These are phyloP conservation scores for Netelia melanura DNA, from an alignment of 2,888 invertebrate species.

Conservation along the genomic window DNA sequence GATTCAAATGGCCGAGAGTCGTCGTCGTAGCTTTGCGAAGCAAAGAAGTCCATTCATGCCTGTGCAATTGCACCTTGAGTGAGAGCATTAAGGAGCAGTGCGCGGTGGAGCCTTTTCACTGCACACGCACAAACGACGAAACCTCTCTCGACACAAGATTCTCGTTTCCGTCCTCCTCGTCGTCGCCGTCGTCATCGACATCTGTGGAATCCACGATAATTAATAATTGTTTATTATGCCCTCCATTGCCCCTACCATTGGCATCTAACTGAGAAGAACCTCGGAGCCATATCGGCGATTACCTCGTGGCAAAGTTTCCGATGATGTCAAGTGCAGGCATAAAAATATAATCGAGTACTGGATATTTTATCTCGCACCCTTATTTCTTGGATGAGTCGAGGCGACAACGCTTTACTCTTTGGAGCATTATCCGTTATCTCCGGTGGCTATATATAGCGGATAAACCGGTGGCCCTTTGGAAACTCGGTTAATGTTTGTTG, in stretches of 20 bases:
- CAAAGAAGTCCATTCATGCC: conserved; percentile 1
- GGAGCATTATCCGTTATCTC: conserved; percentile 27
- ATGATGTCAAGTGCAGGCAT: conserved; percentile 47
- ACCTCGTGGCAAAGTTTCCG: conserved; percentile 11
- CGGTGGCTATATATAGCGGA: conserved; percentile 26
- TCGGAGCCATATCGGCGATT: not conserved
- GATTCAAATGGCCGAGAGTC: no score
- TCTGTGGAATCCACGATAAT: not conserved
- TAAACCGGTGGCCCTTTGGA: conserved; percentile 44
- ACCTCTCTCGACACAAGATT: conserved; percentile 10
- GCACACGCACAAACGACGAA: not conserved
- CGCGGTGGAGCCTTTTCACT: not conserved
- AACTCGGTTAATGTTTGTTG: conserved; percentile 25
- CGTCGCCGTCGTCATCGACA: no score
- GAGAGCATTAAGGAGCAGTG: not conserved
- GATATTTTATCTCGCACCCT: conserved; percentile 32
- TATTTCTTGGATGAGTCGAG: not conserved
- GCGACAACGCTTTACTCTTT: conserved; percentile 28
- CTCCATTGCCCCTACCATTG: not conserved
- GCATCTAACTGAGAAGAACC: not conserved
- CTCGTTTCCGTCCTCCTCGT: not conserved
- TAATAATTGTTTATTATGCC: not conserved
- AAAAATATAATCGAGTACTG: conserved; percentile 17
- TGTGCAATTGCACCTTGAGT: not conserved
- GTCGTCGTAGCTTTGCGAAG: not conserved